phyloP scores from a whole-genome alignment of 2,888 invertebrate species.

The Cryptocheilus praepositus region DNA sequence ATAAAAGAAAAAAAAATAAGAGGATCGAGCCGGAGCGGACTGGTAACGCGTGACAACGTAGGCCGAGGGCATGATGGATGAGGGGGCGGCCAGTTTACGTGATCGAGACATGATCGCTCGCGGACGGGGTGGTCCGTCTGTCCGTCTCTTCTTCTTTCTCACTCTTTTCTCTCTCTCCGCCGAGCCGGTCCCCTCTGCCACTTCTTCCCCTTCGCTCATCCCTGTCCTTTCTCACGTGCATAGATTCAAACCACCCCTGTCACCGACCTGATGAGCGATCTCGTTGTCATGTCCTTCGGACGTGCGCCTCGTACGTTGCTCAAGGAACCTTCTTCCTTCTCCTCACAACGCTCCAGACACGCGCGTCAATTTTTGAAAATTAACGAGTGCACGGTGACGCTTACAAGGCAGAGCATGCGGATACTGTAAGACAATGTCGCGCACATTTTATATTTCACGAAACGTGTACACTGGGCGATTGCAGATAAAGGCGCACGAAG shows the following conservation, averaged over 20 bases:
- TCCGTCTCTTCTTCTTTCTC: constrained; percentile 34
- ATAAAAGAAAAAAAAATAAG: constrained; percentile 23
- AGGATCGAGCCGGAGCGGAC: constrained; percentile 22
- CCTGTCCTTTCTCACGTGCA: constrained; percentile 6
- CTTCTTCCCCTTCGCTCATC: constrained; percentile 35
- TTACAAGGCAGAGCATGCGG: constrained; percentile 13
- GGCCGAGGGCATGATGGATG: constrained; percentile 72
- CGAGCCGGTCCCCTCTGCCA: not conserved
- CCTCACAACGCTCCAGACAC: constrained; percentile 12
- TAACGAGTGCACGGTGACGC: not conserved
- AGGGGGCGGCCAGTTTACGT: constrained; percentile 74
- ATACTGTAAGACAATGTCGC: no score
- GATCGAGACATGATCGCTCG: constrained; percentile 72
- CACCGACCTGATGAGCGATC: constrained; percentile 69
- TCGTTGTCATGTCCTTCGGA: constrained; percentile 67
- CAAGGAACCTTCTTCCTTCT: constrained; percentile 1
- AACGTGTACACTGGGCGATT: no score
- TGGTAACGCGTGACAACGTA: constrained; percentile 67
- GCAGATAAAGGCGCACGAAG: no score
- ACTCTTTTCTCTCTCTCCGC: not conserved
- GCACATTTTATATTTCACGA: no score
- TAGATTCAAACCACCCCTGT: constrained; percentile 56
- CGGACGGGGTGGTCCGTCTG: constrained; percentile 71
- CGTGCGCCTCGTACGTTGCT: constrained; percentile 27
- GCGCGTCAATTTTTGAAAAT: not conserved